Evolutionary conservation across 2,888 invertebrate genomes (phyloP), one percentile per base, ranked within the genome.

Genomic region (Tachina grossa): DNA sequence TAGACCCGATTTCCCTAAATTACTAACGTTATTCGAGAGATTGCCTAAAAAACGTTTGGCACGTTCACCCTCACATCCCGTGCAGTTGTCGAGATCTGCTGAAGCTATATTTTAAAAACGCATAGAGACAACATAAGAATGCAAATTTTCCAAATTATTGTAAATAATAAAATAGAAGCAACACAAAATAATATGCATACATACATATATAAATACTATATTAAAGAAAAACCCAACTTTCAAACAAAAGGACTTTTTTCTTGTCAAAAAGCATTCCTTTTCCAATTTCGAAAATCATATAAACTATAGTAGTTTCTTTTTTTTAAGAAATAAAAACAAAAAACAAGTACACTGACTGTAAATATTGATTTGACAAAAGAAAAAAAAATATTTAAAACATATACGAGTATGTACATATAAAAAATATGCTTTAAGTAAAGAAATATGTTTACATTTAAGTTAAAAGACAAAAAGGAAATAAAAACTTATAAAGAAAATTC

Each of bases 61-160:
- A 71, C 96, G 99, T 88, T 98, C 98, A 91, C 99, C 99, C 88
- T 99, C 99, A 86, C 99, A 99, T 95, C 99, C 99, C 45, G 96
- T 98, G 89, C 98, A 99, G 92, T 94, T 99, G 89, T 98, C 98
- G 66, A 96, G 98, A 90, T 98, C 98, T 71, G 98, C 98, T 63
- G 98, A 99, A 94, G 98, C 98, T 72, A 97, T 98, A 90, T 98
- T 98, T 94, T 97, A 94, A 94, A 61, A 45, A 63, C 11, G 8
- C 65, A 16, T 41, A 16, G 9, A 51, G 41, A 69, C 47, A 59
- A 55, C 53, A 31, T 80, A 55, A 53, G 55, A 76, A 82, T 51
- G 57, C n/a, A 11, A 78, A 47, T 83, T 85, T 68, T 41, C 16
- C 19, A 57, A 63, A 71, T 49, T 63, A 69, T 39, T 77, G 80